phyloP scores from a whole-genome alignment of 2,113 vertebrate genomes.

The Chaenogobius annularis region DNA sequence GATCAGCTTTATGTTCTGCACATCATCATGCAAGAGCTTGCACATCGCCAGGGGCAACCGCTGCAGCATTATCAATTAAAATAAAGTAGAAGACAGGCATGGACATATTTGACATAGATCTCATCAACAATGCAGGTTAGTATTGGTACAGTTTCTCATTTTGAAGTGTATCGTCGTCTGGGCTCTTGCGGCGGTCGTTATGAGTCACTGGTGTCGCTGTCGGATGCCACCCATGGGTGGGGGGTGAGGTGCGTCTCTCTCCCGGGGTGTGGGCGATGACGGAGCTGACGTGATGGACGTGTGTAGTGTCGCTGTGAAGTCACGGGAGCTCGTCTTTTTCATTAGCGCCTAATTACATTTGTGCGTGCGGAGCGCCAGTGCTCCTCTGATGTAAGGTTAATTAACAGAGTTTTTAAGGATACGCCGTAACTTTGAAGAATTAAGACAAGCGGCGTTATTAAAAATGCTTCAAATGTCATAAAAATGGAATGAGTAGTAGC shows the following conservation, averaged over 20 bases:
- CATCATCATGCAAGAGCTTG: slow-evolving; percentile 54
- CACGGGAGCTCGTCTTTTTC: slow-evolving; percentile 51
- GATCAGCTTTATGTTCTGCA: slow-evolving; percentile 47
- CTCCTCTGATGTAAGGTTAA: slow-evolving; percentile 59
- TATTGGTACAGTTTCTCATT: too few relatives aligned
- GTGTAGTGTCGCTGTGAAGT: slow-evolving; percentile 36
- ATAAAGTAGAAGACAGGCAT: neutral
- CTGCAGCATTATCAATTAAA: slow-evolving; percentile 54
- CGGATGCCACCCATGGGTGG: slow-evolving; percentile 9
- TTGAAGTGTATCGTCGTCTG: slow-evolving; percentile 30
- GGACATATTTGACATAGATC: slow-evolving; percentile 41
- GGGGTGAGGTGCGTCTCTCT: neutral
- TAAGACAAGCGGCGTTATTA: slow-evolving; percentile 21
- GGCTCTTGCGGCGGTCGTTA: slow-evolving; percentile 54
- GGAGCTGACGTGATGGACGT: slow-evolving; percentile 41
- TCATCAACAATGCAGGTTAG: slow-evolving; percentile 17
- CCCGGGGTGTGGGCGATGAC: neutral
- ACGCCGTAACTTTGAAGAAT: slow-evolving; percentile 49
- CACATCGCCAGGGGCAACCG: slow-evolving; percentile 48
- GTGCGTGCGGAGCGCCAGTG: slow-evolving; percentile 46
- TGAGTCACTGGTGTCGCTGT: slow-evolving; percentile 18
- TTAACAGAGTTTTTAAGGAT: slow-evolving; percentile 44
- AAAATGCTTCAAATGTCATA: too few relatives aligned
- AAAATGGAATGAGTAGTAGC: too few relatives aligned
- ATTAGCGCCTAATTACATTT: slow-evolving; percentile 64